Evolutionary conservation across 2,113 vertebrate genomes (phyloP).

Genomic region (Hypomesus transpacificus): DNA sequence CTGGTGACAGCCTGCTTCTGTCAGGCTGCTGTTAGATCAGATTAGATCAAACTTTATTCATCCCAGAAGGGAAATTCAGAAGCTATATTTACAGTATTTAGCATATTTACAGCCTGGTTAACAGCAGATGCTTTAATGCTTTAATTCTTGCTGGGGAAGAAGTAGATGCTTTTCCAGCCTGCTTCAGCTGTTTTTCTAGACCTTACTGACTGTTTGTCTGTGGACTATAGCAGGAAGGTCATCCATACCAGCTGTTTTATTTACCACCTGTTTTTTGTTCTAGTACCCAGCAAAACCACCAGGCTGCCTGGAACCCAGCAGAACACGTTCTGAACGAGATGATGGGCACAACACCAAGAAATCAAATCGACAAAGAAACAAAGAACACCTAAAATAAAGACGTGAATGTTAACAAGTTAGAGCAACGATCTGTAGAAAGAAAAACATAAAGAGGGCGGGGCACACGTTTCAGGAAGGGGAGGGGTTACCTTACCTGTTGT

Average conservation of each 20-base stretch:
- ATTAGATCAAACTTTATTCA: not conserved
- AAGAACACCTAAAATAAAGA: constrained; percentile 22
- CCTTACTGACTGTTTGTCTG: no score
- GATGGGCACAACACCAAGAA: constrained; percentile 59
- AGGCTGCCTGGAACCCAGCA: no score
- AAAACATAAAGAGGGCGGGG: not conserved
- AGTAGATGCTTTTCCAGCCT: no score
- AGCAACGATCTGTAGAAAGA: constrained; percentile 39
- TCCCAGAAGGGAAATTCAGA: not conserved
- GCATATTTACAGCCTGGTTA: constrained; percentile 35
- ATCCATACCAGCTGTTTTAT: no score
- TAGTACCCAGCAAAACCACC: constrained; percentile 66
- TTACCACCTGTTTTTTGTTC: constrained; percentile 18
- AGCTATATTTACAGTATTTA: no score
- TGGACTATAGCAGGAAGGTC: no score
- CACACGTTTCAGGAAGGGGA: constrained; percentile 24
- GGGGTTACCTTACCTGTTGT: constrained; percentile 74
- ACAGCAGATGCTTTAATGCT: not conserved
- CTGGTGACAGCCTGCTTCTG: constrained; percentile 33
- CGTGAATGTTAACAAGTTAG: constrained; percentile 31
- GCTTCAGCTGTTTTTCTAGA: no score
- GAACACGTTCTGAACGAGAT: constrained; percentile 51
- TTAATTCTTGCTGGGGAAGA: no score
- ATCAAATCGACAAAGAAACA: constrained; percentile 51
- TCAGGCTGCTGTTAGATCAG: no score